A percentile compares a stretch with the other conserved stretches of the same genome.
These are phyloP conservation scores for Hedychridium roseum DNA, from an alignment of 2,888 invertebrate genomes.

Conservation along the genomic window DNA sequence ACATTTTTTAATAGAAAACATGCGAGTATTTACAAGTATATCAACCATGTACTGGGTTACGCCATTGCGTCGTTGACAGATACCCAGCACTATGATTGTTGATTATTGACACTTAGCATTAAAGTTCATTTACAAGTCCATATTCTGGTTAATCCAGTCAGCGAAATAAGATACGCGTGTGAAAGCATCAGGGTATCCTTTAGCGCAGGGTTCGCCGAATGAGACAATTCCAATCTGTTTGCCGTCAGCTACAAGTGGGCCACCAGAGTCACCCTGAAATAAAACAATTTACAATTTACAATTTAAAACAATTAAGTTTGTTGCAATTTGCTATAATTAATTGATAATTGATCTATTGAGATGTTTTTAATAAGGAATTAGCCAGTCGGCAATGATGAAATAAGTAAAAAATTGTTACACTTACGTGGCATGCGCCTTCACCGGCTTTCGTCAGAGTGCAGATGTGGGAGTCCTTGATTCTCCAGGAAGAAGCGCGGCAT, in stretches of 20 bases:
- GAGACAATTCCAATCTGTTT: constrained; percentile 47
- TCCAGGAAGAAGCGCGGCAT: constrained; percentile 27
- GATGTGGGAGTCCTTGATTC: constrained; percentile 38
- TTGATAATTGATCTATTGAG: constrained; percentile 1
- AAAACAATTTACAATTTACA: neutral
- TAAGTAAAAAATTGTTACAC: constrained; percentile 16
- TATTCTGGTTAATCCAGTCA: constrained; percentile 3
- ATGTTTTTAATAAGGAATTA: too few species aligned
- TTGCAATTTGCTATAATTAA: neutral
- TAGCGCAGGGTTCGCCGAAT: constrained; percentile 39
- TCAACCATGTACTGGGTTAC: too few species aligned
- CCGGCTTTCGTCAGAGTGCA: constrained; percentile 52
- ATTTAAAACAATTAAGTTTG: neutral
- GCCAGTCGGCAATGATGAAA: neutral
- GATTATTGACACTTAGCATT: too few species aligned
- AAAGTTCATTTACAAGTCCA: neutral
- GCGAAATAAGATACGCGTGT: constrained; percentile 26
- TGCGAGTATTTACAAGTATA: too few species aligned
- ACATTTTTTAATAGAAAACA: neutral
- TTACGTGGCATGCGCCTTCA: constrained; percentile 56
- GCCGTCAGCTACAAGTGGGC: constrained; percentile 38
- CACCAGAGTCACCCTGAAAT: constrained; percentile 42
- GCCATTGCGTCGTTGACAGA: too few species aligned
- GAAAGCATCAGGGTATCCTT: constrained; percentile 39
- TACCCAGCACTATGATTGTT: too few species aligned